Percentiles rank a stretch among this genome's conserved stretches.
Conservation (phyloP, 2,888 invertebrate genomes). For the Macrophya annulata region DNA sequence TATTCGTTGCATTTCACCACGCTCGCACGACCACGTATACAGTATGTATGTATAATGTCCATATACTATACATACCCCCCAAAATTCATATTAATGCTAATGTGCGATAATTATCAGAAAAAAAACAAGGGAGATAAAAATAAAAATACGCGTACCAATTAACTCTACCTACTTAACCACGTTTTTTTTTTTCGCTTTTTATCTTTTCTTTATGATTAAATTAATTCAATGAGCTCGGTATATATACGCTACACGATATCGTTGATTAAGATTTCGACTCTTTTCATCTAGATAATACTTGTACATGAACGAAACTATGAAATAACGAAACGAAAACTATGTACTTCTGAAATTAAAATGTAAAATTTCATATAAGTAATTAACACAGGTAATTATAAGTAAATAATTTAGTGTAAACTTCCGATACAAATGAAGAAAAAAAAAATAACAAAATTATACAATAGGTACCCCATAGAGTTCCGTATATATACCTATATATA, state of each 20-base stretch:
- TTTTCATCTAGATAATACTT: neutral
- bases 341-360: neutral
- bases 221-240: neutral
- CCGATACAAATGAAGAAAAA: neutral
- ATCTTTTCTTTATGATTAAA: neutral
- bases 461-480: neutral
- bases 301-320: no score
- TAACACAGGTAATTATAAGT: neutral
- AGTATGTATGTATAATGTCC: neutral
- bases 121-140: neutral
- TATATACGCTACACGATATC: neutral
- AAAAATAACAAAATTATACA: neutral
- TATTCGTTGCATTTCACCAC: slow-evolving; percentile 43
- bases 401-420: neutral
- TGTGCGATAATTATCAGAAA: slow-evolving; percentile 1
- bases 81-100: slow-evolving; percentile 22
- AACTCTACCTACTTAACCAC: neutral
- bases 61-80: neutral
- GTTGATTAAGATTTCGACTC: neutral
- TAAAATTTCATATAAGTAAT: neutral
- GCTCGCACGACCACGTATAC: neutral
- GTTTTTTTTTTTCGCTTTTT: neutral
- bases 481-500: no score
- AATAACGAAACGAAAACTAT: neutral
- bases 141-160: neutral